Base-by-base conservation (phyloP, 2,888 invertebrate genomes). In the Pilophorus perplexus region DNA sequence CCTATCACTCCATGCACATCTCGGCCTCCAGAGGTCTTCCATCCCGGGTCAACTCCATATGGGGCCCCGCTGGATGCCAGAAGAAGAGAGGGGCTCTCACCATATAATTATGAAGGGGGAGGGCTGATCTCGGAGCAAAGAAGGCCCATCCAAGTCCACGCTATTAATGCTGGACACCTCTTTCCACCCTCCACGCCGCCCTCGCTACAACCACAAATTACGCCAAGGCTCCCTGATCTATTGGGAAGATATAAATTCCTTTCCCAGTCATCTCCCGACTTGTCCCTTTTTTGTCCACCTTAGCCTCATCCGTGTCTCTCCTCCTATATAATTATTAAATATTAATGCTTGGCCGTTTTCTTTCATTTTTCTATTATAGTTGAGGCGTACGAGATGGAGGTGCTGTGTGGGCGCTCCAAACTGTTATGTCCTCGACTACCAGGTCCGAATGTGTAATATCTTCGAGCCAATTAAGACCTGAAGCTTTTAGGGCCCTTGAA, bases 241-340 rank as follows among this genome's bases (percentile, higher is more conserved):
- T 62, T 62, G 62, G 62, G 62, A 46, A 62, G 62, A 62, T 62
- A 62, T 62, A 62, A 62, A 62, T 62, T 62, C 62, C 62, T 62
- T 62, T 46, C 46, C 42, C 59, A 40, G 59, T 59, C 59, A 27
- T 59, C 59, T 59, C 23, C 59, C n/a, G 48, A 62, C 62, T 62
- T 62, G 62, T 62, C 62, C 48, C 62, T 62, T 62, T 62, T 62
- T 62, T 62, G 62, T 62, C 62, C 62, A 46, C 28, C 55, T 62
- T 22, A 48, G 62, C 62, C 28, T 46, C 48, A 33, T 44, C 62
- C 62, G 46, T 62, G 33, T 62, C 62, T 33, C 62, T 62, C 62
- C 55, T 62, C 46, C 62, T 48, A 46, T 62, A 48, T 62, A 62
- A 62, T 62, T 62, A 62, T 46, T 46, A 46, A 46, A 62, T 62